Evolutionary conservation across 2,797 vertebrate genomes (phyloP), one percentile per base, ranked within the genome.

Genomic region (Alauda arvensis): DNA sequence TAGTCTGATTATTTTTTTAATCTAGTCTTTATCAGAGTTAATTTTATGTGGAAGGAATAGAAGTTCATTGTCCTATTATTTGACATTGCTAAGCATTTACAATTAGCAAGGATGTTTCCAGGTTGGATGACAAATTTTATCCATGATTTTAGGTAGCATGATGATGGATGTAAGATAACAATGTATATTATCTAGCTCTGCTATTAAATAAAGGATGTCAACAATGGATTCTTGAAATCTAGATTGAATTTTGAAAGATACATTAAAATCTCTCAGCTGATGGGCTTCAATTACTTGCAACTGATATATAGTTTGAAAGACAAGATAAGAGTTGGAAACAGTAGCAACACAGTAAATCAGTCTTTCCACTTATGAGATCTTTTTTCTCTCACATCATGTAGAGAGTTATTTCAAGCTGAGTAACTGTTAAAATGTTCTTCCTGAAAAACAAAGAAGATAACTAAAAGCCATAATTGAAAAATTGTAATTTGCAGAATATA

Each of bases 291-390:
- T 46, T 60, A 46, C 14, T 62, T 83, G 13, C 37, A 88, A 9
- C 26, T 20, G 39, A 52, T 65, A 26, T 8, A 40, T 14, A 9
- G 4, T 71, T 83, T 51, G 37, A 45, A 83, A 72, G 33, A 68
- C 24, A 85, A 85, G 23, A 5, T 51, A 75, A 45, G 56, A 24
- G 2, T 5, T 10, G 84, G 28, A 16, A 75, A 29, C 20, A 21
- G 0, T 26, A 18, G 25, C 67, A 92, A 70, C 20, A 61, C 8
- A 45, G 7, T 49, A 29, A 14, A 17, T 21, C 29, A 37, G 34
- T 60, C 18, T 63, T n/a, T 34, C 5, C 14, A 17, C 5, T 80
- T 55, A 45, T 0, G 3, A 40, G 21, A 16, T 5, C 4, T n/a
- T 56, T 81, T 76, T 61, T 28, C 6, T 48, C 33, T 83, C 20